Percentiles rank a stretch among this genome's conserved stretches.
Evolutionary conservation across 2,888 invertebrate genomes (phyloP).

Genomic region (Temnothorax ravouxi): DNA sequence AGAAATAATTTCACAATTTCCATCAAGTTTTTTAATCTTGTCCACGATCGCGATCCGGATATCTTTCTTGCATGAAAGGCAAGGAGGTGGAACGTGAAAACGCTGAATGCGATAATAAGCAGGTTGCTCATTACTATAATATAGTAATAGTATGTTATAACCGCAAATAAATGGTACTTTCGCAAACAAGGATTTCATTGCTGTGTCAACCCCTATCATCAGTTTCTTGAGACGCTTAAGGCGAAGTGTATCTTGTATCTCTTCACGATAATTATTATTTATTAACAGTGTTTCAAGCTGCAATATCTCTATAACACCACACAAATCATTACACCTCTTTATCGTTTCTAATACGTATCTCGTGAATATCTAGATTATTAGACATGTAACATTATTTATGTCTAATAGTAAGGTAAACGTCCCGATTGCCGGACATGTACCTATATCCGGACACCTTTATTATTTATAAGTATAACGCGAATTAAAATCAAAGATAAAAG

Average conservation of each 20-base stretch:
- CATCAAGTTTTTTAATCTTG: neutral
- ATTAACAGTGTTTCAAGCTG: neutral
- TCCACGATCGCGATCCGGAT: neutral
- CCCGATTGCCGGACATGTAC: no score
- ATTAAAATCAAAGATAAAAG: no score
- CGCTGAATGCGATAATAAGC: neutral
- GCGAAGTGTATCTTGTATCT: neutral
- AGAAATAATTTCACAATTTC: neutral
- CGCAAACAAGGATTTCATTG: conserved; percentile 12
- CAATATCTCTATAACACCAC: neutral
- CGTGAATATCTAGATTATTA: neutral
- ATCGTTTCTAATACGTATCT: neutral
- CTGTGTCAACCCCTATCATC: neutral
- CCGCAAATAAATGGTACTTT: conserved; percentile 16
- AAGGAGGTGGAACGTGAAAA: neutral
- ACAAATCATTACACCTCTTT: neutral
- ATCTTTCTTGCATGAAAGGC: neutral
- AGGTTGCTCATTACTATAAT: conserved; percentile 14
- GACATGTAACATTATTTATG: neutral
- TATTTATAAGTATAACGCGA: no score
- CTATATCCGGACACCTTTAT: no score
- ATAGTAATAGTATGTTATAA: neutral
- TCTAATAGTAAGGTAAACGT: no score
- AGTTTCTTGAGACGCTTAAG: neutral
- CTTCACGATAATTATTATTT: conserved; percentile 20